Base-by-base conservation (phyloP, 2,888 invertebrate species). In the Ditula angustiorana region DNA sequence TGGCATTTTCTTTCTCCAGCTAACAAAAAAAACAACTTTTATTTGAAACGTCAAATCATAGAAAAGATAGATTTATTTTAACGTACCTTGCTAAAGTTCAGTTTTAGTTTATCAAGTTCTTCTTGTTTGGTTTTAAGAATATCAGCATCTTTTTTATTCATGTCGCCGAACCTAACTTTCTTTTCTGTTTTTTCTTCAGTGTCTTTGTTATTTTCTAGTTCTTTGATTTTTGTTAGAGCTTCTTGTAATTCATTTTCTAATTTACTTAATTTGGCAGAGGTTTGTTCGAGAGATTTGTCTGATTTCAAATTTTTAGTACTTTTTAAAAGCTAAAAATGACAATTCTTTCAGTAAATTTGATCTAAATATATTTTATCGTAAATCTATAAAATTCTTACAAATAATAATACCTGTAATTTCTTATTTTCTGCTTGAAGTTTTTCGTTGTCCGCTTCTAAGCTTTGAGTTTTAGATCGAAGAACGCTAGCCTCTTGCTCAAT, bases 401-500 rank as follows among this genome's bases (percentile, higher is more conserved):
- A 30, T 50, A 28, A 11, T 10, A 0, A 28, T 83, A 93, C 93
- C 81, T 95, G 95, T 73, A 96, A 80, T 67, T 95, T 94, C 75
- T 96, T 96, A 77, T 97, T 97, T 85, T 97, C 97, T 50, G 94
- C 92, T 64, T 92, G 89, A 56, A 97, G 80, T 83, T 95, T 96
- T 70, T 97, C 97, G 78, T 96, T 96, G 78, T 97, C 97, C 33
- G 87, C 87, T 87, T 97, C 96, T 23, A 97, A 83, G 30, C 92
- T 93, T 77, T 95, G 94, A 16, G 95, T 94, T 86, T 96, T 96
- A 26, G 94, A 91, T 70, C 96, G 91, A 56, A 96, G 86, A 55
- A 96, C 94, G 58, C 92, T 92, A 2, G 95, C 95, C 87, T 97
- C 97, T 84, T 96, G 96, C 82, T 97, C 96, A 58, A 96, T 95